Evolutionary conservation across 2,797 vertebrate genomes (phyloP).

Genomic region (Cryptoprocta ferox): DNA sequence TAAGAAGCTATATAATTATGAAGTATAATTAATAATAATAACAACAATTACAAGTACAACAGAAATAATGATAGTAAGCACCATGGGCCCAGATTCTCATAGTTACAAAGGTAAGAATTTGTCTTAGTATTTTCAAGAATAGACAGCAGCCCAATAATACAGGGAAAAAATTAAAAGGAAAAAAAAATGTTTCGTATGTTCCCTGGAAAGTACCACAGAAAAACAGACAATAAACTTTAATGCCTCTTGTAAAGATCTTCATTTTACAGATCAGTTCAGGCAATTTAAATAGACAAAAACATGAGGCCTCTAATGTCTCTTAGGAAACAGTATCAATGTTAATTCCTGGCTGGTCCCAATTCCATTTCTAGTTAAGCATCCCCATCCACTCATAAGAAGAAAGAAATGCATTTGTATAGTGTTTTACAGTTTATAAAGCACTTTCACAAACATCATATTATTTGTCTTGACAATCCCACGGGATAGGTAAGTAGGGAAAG

Average conservation of each 20-base stretch:
- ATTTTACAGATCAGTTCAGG: slow-evolving; percentile 50
- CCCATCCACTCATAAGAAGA: slow-evolving; percentile 43
- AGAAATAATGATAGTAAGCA: slow-evolving; percentile 59
- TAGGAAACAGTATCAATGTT: slow-evolving; percentile 57
- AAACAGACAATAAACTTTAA: slow-evolving; percentile 54
- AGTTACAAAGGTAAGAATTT: slow-evolving; percentile 62
- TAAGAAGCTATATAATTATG: slow-evolving; percentile 64
- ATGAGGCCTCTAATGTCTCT: slow-evolving; percentile 56
- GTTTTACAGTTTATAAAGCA: slow-evolving; percentile 52
- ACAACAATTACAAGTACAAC: slow-evolving; percentile 60
- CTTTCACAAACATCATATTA: slow-evolving; percentile 52
- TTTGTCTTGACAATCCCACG: slow-evolving; percentile 49
- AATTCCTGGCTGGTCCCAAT: slow-evolving; percentile 55
- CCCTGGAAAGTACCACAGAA: slow-evolving; percentile 53
- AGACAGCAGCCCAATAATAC: slow-evolving; percentile 54
- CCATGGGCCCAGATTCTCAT: neutral
- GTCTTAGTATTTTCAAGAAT: slow-evolving; percentile 57
- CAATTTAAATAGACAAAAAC: slow-evolving; percentile 64
- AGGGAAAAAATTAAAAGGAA: slow-evolving; percentile 46
- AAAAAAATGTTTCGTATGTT: slow-evolving; percentile 66
- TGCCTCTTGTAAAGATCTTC: slow-evolving; percentile 74
- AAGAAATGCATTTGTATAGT: slow-evolving; percentile 44
- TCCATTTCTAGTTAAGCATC: slow-evolving; percentile 62
- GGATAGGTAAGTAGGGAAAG: slow-evolving; percentile 19
- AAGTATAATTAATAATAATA: slow-evolving; percentile 71